Conservation (phyloP, 2,888 invertebrate genomes). For the Hydriomena furcata region DNA sequence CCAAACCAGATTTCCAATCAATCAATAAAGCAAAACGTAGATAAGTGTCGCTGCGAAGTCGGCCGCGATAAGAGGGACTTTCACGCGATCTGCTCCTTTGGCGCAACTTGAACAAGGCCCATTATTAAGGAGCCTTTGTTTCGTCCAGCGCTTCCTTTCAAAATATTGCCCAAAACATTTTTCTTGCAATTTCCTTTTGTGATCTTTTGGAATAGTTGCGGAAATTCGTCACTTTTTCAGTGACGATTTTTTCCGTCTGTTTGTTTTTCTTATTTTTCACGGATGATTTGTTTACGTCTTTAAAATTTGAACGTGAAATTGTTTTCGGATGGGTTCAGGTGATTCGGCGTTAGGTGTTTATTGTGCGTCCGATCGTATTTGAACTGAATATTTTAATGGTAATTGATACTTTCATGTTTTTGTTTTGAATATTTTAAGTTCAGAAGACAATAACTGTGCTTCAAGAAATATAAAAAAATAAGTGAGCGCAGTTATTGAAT, state of each 20-base stretch:
- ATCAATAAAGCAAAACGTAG: conserved; percentile 57
- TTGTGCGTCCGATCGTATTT: conserved; percentile 10
- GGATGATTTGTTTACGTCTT: conserved; percentile 22
- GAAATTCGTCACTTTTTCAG: conserved; percentile 43
- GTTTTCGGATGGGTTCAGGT: conserved; percentile 22
- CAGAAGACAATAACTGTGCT: too few relatives aligned
- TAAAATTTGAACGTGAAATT: conserved; percentile 19
- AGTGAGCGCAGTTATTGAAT: too few relatives aligned
- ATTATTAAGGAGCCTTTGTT: conserved; percentile 69
- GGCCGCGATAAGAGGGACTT: conserved; percentile 63
- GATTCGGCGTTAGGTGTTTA: conserved; percentile 7
- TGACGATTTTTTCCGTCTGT: conserved; percentile 23
- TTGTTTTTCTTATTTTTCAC: conserved; percentile 23
- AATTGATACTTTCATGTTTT: not conserved
- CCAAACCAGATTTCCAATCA: conserved; percentile 54
- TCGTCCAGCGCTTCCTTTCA: conserved; percentile 55
- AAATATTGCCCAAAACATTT: conserved; percentile 65
- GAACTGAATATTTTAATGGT: not conserved
- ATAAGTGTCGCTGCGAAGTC: conserved; percentile 69
- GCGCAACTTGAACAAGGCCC: conserved; percentile 57
- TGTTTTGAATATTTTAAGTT: too few relatives aligned
- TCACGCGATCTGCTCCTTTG: conserved; percentile 50
- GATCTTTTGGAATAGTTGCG: conserved; percentile 51
- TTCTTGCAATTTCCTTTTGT: conserved; percentile 53
- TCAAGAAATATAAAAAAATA: too few relatives aligned